A percentile compares a stretch with the other conserved stretches of the same genome.
These are phyloP conservation scores for Paramacrobiotus metropolitanus DNA, from an alignment of 1,140 invertebrate species.

Conservation along the genomic window DNA sequence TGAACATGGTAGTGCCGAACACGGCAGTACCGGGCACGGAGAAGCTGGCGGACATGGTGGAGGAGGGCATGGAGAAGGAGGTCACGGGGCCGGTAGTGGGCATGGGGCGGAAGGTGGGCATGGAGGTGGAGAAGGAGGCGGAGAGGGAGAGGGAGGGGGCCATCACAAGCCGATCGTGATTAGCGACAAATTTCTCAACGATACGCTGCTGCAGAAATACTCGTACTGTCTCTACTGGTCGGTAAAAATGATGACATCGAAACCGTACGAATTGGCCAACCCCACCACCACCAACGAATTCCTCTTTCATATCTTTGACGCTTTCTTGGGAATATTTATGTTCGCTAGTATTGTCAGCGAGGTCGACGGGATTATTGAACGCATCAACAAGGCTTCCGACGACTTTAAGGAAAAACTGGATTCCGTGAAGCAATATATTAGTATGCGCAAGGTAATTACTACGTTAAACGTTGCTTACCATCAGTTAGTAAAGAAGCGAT, in stretches of 20 bases:
- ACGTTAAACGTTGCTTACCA: too few species aligned
- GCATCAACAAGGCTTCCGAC: background rate
- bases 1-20: background rate
- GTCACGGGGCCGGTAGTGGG: background rate
- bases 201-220: background rate
- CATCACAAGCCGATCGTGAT: background rate
- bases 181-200: background rate
- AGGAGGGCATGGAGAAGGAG: background rate
- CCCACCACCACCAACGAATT: background rate
- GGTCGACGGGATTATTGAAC: conserved; percentile 1
- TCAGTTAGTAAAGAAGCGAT: too few species aligned
- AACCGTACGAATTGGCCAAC: background rate
- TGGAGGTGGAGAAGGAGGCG: background rate
- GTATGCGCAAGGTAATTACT: background rate
- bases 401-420: conserved; percentile 1
- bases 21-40: background rate
- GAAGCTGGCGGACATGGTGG: background rate
- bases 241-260: conserved; percentile 1
- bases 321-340: background rate
- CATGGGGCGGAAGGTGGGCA: background rate
- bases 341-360: conserved; percentile 1
- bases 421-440: background rate
- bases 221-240: conserved; percentile 3
- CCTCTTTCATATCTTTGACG: background rate
- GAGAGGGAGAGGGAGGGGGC: background rate